Conservation (phyloP, 2,113 vertebrate species). For the Entomyzon cyanotis region DNA sequence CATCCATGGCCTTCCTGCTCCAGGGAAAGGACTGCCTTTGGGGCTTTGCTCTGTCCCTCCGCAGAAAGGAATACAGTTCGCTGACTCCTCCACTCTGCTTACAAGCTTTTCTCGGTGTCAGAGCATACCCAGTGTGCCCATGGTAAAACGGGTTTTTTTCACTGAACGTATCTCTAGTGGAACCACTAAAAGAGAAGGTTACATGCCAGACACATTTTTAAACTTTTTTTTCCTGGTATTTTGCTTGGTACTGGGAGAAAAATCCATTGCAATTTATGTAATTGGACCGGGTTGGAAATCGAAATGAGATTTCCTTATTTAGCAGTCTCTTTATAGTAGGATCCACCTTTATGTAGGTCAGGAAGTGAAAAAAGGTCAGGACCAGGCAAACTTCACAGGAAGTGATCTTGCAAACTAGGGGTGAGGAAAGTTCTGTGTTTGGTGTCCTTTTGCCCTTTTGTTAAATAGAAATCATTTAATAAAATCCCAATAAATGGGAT, state of each 20-base stretch:
- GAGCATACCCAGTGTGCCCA: not conserved
- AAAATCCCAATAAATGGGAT: not conserved
- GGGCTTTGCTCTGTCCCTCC: not conserved
- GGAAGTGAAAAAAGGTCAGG: not conserved
- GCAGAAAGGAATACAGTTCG: rapidly evolving
- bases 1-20: rapidly evolving
- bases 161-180: rapidly evolving
- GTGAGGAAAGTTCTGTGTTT: not conserved
- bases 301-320: not conserved
- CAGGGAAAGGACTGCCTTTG: rapidly evolving
- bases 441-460: not conserved
- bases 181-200: not conserved
- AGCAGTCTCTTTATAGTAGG: not conserved
- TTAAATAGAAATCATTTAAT: not conserved
- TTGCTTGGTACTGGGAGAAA: not conserved
- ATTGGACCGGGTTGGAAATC: not conserved
- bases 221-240: not conserved
- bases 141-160: rapidly evolving
- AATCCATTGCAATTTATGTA: not conserved
- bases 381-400: not conserved
- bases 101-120: rapidly evolving
- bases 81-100: rapidly evolving
- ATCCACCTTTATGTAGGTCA: not conserved
- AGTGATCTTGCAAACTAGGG: not conserved
- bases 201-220: rapidly evolving